These are phyloP conservation scores for Tromatobia lineatoria DNA, from an alignment of 2,888 invertebrate species.

Conservation along the genomic window DNA sequence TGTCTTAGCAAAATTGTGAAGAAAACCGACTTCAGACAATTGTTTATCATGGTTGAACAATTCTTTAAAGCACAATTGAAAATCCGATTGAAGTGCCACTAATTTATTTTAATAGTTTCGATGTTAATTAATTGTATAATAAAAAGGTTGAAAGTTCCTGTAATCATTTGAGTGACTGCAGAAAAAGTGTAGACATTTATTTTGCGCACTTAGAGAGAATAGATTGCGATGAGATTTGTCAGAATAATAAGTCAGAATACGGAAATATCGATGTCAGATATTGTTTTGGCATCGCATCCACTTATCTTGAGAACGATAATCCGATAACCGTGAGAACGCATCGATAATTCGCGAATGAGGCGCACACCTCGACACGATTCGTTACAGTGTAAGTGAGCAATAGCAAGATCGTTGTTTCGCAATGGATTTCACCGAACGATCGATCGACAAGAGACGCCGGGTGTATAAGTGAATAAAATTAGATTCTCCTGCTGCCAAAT, in stretches of 20 bases:
- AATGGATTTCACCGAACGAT: conserved; percentile 31
- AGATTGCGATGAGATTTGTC: background rate
- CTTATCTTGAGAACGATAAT: conserved; percentile 29
- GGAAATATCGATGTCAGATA: background rate
- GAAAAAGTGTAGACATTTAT: no score
- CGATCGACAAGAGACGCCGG: conserved; percentile 22
- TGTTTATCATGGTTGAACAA: no score
- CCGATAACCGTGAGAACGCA: conserved; percentile 61
- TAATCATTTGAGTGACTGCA: no score
- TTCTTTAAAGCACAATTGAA: no score
- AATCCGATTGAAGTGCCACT: no score
- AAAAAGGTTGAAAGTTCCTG: no score
- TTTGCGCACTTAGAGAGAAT: background rate
- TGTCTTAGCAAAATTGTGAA: no score
- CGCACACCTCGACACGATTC: conserved; percentile 29
- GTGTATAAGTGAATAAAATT: conserved; percentile 62
- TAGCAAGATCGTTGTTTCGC: conserved; percentile 1
- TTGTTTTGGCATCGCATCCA: conserved; percentile 14
- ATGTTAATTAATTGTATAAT: no score
- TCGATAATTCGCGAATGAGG: conserved; percentile 43
- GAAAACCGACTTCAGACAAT: no score
- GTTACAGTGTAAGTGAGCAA: conserved; percentile 15
- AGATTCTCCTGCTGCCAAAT: conserved; percentile 55
- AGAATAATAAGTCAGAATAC: background rate
- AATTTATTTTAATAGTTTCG: no score